Evolutionary conservation across 2,113 vertebrate genomes (phyloP), one percentile per base, ranked within the genome.

Genomic region (Pantherophis guttatus): DNA sequence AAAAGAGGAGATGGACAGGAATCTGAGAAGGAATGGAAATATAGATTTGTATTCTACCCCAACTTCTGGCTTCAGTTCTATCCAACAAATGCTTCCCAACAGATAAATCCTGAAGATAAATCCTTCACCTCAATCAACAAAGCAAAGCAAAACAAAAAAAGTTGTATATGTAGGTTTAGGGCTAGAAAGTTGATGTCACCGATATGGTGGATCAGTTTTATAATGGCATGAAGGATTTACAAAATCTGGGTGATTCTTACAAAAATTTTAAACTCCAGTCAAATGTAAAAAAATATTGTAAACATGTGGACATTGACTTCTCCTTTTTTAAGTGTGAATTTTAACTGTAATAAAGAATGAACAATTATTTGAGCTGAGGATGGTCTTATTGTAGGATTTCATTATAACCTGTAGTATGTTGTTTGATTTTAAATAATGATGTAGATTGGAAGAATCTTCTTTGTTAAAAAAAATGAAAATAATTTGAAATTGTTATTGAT

Each of bases 401-500:
- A 26, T 90, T 92, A 91, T 13, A 81, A 93, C 88, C 91, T 0
- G 0, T 75, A 91, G 92, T 65, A 92, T 88, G 7, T 94, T 93
- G 48, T 62, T 87, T 95, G 86, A 48, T 86, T 91, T 91, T 48
- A 91, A 59, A 17, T 17, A 92, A 65, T 8, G 9, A 23, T 75
- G 1, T 70, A 91, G 1, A 23, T 89, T 62, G 53, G 86, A 85
- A 91, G 91, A 52, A 11, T 39, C 3, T 91, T 70, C 91, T 58
- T 92, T 9, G 15, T 0, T 62, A 0, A 59, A 81, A 44, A 93
- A n/a, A 94, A 54, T 54, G 93, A 90, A 91, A 26, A 50, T 93
- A 2, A 89, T 94, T 92, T 94, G 91, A 93, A 50, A 88, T 19
- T n/a, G 90, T 88, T 70, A 89, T 88, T 75, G 85, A 94, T 92